Base-by-base conservation (phyloP, 1,140 invertebrate species). In the Drosophila athabasca region DNA sequence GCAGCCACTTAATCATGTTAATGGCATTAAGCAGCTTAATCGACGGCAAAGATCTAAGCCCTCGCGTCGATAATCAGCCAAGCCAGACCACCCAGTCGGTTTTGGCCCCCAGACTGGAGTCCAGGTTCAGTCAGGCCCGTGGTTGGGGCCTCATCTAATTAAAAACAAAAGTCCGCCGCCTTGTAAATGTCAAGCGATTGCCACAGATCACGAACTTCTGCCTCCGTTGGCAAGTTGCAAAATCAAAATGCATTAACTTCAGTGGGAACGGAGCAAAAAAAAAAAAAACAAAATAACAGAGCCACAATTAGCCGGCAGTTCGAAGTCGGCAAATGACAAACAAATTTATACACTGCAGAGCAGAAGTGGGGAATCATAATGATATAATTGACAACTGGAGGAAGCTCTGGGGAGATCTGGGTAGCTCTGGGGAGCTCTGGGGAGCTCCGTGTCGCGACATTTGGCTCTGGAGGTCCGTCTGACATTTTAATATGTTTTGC, bases 1-100 rank as follows among this genome's bases (percentile, higher is more conserved):
- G 52, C 68, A 74, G 81, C 66, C 73, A 61, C 60, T 87, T 87
- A 88, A 87, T 87, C 83, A 87, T 87, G 83, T 87, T 87, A 87
- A 88, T 87, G 83, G 79, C 76, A 87, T 87, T 87, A 87, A 87
- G 83, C 83, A 76, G 82, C 82, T 87, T 82, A 88, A 87, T 87
- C 82, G 82, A 88, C 82, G 82, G 82, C 82, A 69, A 75, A 87
- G 83, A 87, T 87, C 82, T 87, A 87, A 87, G 83, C 79, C 22
- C 67, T 61, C 62, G 83, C 78, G 82, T 85, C 82, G 82, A 85
- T 85, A 85, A 85, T 85, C 81, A 78, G 78, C 79, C 54, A 62
- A 78, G 78, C 79, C 54, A 62, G 81, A 87, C 82, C 82, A 85
- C 82, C 82, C 82, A 85, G 49, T n/a, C 44, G 9, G 60, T 39